Evolutionary conservation across 2,888 invertebrate species (phyloP), one percentile per base, ranked within the genome.

Genomic region (Branchellion lobata): DNA sequence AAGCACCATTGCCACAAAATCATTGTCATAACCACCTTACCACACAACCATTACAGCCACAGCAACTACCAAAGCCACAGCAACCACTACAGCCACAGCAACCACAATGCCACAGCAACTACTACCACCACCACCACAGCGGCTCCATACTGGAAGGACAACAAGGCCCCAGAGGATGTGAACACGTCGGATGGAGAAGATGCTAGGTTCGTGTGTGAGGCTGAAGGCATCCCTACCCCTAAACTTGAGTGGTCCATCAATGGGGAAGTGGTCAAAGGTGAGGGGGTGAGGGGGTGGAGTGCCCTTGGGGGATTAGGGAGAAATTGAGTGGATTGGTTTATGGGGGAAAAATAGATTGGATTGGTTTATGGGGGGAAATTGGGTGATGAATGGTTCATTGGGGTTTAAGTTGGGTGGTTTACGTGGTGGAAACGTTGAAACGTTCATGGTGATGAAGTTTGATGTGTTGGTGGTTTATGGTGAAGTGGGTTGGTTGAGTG

Each of bases 171-270:
- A 0, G 92, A 94, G 86, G 91, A 93, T 84, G 91, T 92, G 81
- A 94, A 93, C 86, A 92, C 92, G 33, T 94, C 97, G 11, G 96
- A 97, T 88, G 96, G 94, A 81, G 96, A 96, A 88, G 92, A 92
- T 0, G 93, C 93, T 0, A 91, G 91, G 85, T 94, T 99, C 86
- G 90, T 90, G 79, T 99, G 99, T 88, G 91, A 92, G 84, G 98
- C 97, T 0, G 91, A 91, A 74, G 98, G 97, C 80, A 92, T 92
- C 3, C 99, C 99, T 0, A 91, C 92, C 82, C 98, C 99, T 0
- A 77, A 78, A 84, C 94, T 97, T 84, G 92, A 93, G 83, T 99
- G 98, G 98, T 94, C 95, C 82, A 93, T 96, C 88, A 97, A 99
- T 89, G 97, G 98, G 69, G 91, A 91, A 86, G 94, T 94, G 1